phyloP scores from a whole-genome alignment of 2,888 invertebrate genomes.

The Xestia ashworthii region DNA sequence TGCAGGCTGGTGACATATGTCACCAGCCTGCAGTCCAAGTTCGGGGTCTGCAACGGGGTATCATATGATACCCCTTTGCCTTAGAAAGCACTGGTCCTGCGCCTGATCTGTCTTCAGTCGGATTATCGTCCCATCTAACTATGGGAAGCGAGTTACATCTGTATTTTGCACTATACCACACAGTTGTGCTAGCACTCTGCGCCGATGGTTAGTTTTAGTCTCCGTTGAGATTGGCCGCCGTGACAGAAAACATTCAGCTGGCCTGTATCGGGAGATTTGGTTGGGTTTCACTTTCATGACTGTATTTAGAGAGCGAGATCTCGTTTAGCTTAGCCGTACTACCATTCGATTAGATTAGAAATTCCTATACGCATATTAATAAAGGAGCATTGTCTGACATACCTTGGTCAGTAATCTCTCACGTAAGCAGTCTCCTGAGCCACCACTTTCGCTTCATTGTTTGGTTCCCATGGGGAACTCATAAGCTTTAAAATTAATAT shows the following conservation, averaged over 20 bases:
- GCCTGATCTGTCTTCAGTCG: not conserved
- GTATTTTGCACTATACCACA: not conserved
- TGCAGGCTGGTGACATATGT: too few species aligned
- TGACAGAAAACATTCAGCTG: not conserved
- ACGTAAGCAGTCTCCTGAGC: not conserved
- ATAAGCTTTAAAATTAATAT: not conserved
- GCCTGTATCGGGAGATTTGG: not conserved
- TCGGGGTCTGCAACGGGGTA: too few species aligned
- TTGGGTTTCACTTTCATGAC: slow-evolving; percentile 13
- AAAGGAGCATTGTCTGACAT: not conserved
- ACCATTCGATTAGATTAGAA: not conserved
- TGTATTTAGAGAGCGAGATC: not conserved
- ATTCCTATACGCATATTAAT: not conserved
- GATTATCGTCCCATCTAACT: not conserved
- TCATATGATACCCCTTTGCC: not conserved
- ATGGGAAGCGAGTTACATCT: not conserved
- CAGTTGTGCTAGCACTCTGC: not conserved
- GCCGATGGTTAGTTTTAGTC: not conserved
- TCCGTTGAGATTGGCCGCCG: not conserved
- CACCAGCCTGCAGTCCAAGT: not conserved
- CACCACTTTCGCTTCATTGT: not conserved
- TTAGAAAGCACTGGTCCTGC: not conserved
- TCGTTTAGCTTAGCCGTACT: not conserved
- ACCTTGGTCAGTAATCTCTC: not conserved
- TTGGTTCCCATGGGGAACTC: not conserved